A percentile compares a stretch with the other conserved stretches of the same genome.
phyloP scores from a whole-genome alignment of 92 coral and sea anemone species.

The Umimayanthus chanpuru region DNA sequence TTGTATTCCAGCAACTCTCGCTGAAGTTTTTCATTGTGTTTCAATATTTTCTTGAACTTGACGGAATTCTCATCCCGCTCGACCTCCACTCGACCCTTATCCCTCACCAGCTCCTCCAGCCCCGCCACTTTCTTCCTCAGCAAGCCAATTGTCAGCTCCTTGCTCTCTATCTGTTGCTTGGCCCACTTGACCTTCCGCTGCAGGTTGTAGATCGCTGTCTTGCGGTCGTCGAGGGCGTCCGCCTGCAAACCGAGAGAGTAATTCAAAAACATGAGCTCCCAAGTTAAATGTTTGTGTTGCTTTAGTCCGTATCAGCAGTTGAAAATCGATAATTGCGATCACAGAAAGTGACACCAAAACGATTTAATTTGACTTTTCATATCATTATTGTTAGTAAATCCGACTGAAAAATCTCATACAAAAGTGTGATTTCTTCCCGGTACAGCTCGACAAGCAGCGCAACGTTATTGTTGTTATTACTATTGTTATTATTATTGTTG shows the following conservation, averaged over 20 bases:
- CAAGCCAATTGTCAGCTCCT: conserved; percentile 88
- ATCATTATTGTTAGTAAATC: no score
- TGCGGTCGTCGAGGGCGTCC: conserved; percentile 94
- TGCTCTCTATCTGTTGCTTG: conserved; percentile 95
- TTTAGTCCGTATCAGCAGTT: no score
- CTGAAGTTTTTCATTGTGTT: conserved; percentile 92
- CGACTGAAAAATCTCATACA: no score
- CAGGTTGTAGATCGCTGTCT: conserved; percentile 89
- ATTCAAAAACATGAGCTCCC: no score
- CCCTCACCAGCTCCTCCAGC: conserved; percentile 83
- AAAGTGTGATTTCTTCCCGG: no score
- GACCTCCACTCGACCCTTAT: conserved; percentile 91
- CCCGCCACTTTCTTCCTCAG: conserved; percentile 86
- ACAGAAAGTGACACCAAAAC: no score
- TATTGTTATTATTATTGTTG: no score
- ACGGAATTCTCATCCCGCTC: conserved; percentile 95
- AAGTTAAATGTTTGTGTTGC: no score
- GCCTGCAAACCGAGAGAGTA: conserved; percentile 53
- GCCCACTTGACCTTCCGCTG: conserved; percentile 96
- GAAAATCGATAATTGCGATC: no score
- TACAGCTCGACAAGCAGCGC: no score
- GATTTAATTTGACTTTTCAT: no score
- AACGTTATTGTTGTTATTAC: no score
- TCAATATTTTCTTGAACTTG: conserved; percentile 80
- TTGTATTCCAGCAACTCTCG: conserved; percentile 90